phyloP scores from a whole-genome alignment of 1,140 invertebrate genomes.

The Drosophila setifemur region DNA sequence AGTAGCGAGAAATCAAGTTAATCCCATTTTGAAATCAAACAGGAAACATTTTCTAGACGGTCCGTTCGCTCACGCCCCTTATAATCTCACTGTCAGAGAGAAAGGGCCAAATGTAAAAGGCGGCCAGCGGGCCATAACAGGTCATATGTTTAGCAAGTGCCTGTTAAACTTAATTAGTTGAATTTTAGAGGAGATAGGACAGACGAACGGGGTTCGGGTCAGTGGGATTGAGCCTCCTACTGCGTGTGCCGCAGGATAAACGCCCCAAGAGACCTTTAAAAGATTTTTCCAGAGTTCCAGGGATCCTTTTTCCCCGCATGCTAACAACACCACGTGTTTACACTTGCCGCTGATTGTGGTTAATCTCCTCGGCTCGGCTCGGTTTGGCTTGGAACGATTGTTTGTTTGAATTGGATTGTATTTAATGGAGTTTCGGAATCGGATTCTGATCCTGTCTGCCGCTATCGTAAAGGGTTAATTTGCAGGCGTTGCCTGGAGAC shows the following conservation, averaged over 20 bases:
- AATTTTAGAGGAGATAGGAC: slow-evolving; percentile 49
- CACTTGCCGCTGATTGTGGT: slow-evolving; percentile 75
- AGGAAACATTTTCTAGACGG: slow-evolving; percentile 29
- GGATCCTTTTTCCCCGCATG: slow-evolving; percentile 19
- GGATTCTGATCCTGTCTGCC: slow-evolving; percentile 19
- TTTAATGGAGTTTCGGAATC: neutral
- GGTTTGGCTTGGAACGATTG: neutral
- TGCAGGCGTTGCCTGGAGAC: slow-evolving; percentile 28
- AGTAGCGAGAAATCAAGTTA: slow-evolving; percentile 79
- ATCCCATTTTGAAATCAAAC: slow-evolving; percentile 73
- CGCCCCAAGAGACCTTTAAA: slow-evolving; percentile 52
- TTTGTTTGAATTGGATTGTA: slow-evolving; percentile 6
- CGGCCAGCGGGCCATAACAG: slow-evolving; percentile 13
- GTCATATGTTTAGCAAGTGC: slow-evolving; percentile 65
- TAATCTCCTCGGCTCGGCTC: slow-evolving; percentile 9
- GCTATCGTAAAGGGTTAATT: slow-evolving; percentile 71
- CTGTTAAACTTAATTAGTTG: slow-evolving; percentile 77
- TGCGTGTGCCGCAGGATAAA: slow-evolving; percentile 68
- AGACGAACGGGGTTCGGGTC: slow-evolving; percentile 5
- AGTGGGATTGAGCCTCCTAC: slow-evolving; percentile 52
- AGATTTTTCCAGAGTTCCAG: slow-evolving; percentile 10
- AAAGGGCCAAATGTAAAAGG: slow-evolving; percentile 5
- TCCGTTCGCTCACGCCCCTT: slow-evolving; percentile 60
- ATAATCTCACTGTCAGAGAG: slow-evolving; percentile 9
- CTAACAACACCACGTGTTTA: slow-evolving; percentile 65